Evolutionary conservation across 1,140 invertebrate species (phyloP), one percentile per base, ranked within the genome.

Genomic region (Caerostris darwini): DNA sequence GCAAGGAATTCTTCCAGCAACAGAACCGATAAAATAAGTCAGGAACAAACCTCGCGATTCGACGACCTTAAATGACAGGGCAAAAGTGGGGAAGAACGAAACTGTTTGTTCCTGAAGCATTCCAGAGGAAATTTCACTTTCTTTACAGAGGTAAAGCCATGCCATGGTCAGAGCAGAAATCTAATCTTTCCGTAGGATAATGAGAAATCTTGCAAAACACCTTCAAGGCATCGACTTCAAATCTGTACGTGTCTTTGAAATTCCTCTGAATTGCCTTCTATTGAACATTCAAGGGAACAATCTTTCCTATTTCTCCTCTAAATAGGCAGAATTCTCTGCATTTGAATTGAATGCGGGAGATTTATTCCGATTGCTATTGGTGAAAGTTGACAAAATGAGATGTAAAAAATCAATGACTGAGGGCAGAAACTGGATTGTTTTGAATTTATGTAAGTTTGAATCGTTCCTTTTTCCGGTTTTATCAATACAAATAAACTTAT

Each of bases 171-270:
- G 8, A 77, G 34, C 71, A 77, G 71, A 14, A 77, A 77, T 77
- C 71, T 34, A 77, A 77, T 77, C 71, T 77, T 77, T 77, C 71
- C 53, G 71, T 50, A 77, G 71, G 50, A 53, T 77, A 77, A 77
- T 77, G 71, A 77, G 71, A 77, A 77, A 77, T 77, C 71, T 77
- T 77, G 34, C 71, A 77, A 77, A 77, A 77, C 71, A 77, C 71
- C 69, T 77, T 50, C 34, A 50, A 50, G 71, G 71, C 71, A 77
- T 77, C 69, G 69, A 77, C 69, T 77, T 50, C 69, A 77, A 77
- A 77, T 77, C 71, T 19, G 71, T 34, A 12, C 34, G 71, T 77
- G 71, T 34, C 71, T 77, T 34, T 14, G 71, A 34, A 77, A 77
- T 77, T 53, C 5, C 71, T 12, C 71, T 77, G 71, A 77, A 77